Evolutionary conservation across 92 coral and sea anemone genomes (phyloP).

Genomic region (Galaxea fascicularis): DNA sequence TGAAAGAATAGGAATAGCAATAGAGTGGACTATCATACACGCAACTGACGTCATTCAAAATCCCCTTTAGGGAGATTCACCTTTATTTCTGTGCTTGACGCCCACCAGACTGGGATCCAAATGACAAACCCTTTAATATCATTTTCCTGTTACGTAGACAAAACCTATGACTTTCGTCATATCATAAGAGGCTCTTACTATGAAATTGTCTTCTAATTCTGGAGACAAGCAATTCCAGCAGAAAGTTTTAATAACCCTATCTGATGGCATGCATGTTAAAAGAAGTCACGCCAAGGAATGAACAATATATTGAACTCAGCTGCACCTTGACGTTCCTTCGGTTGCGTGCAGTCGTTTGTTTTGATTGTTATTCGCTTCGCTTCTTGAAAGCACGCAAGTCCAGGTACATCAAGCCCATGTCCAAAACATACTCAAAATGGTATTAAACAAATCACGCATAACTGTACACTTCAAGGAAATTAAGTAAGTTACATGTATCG

Average conservation of each 20-base stretch:
- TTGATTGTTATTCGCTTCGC: slow-evolving; percentile 45
- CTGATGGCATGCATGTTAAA: slow-evolving; percentile 22
- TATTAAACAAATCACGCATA: slow-evolving; percentile 7
- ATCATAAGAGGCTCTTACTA: slow-evolving; percentile 9
- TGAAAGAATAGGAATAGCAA: not conserved
- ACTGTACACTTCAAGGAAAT: slow-evolving; percentile 15
- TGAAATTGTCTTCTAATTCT: slow-evolving; percentile 7
- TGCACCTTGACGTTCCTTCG: slow-evolving; percentile 24
- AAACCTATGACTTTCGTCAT: slow-evolving; percentile 19
- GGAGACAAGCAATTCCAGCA: not conserved
- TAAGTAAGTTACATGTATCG: not conserved
- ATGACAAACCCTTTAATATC: slow-evolving; percentile 22
- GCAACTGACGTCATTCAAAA: slow-evolving; percentile 41
- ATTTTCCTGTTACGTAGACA: slow-evolving; percentile 32
- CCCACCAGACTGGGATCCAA: slow-evolving; percentile 20
- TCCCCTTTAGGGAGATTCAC: not conserved
- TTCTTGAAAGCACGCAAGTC: slow-evolving; percentile 43
- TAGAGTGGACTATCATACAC: slow-evolving; percentile 14
- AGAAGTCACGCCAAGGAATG: slow-evolving; percentile 23
- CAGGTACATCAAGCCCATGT: not conserved
- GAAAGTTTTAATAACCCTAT: slow-evolving; percentile 1
- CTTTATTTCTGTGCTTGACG: slow-evolving; percentile 17
- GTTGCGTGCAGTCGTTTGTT: slow-evolving; percentile 63
- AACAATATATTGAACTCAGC: slow-evolving; percentile 30
- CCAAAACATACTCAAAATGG: not conserved